A percentile compares a stretch with the other conserved stretches of the same genome.
Conservation (phyloP, 2,888 invertebrate genomes). For the Asteroscopus sphinx region DNA sequence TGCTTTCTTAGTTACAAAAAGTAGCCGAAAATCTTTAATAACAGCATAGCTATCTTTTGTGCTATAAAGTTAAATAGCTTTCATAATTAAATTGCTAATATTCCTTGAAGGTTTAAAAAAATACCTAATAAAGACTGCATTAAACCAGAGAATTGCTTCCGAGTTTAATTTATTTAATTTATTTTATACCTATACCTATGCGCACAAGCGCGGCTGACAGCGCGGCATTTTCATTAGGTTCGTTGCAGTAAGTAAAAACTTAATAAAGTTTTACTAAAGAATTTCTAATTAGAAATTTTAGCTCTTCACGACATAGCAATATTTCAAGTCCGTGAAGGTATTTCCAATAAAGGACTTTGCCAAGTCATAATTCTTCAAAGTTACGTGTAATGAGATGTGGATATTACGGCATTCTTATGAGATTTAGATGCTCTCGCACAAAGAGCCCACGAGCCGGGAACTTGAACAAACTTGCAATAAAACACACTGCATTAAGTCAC, state of each 20-base stretch:
- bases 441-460: slow-evolving; percentile 57
- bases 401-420: slow-evolving; percentile 87
- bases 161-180: slow-evolving; percentile 63
- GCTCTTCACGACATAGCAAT: slow-evolving; percentile 89
- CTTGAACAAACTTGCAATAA: slow-evolving; percentile 45
- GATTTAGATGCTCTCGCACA: slow-evolving; percentile 75
- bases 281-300: slow-evolving; percentile 90
- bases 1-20: slow-evolving; percentile 10
- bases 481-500: slow-evolving; percentile 58
- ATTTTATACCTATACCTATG: slow-evolving; percentile 52
- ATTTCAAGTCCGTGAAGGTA: slow-evolving; percentile 89
- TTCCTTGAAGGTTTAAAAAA: slow-evolving; percentile 45
- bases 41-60: slow-evolving; percentile 31
- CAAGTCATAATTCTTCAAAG: slow-evolving; percentile 90
- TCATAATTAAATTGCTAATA: slow-evolving; percentile 54
- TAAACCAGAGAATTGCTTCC: slow-evolving; percentile 50
- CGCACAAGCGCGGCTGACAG: slow-evolving; percentile 71
- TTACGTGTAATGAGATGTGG: slow-evolving; percentile 89
- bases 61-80: slow-evolving; percentile 48
- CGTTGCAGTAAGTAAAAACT: slow-evolving; percentile 87
- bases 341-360: slow-evolving; percentile 90
- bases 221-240: slow-evolving; percentile 87
- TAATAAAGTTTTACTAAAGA: slow-evolving; percentile 88
- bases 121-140: slow-evolving; percentile 53
- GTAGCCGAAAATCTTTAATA: slow-evolving; percentile 43